phyloP scores from a whole-genome alignment of 2,113 vertebrate species.

The cat (Felis catus) region F.catus_Fca126_mat1.0 CM031421.1:82841501-82842000 shows the following conservation, averaged over 20 bases:
- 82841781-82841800: neutral
- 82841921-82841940: too few relatives aligned
- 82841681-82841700: constrained; percentile 29
- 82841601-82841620: constrained; percentile 29
- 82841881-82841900: too few relatives aligned
- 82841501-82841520: constrained; percentile 3
- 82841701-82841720: constrained; percentile 41
- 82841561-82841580: constrained; percentile 43
- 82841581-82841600: constrained; percentile 55
- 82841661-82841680: neutral
- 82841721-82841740: neutral
- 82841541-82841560: constrained; percentile 45
- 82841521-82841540: constrained; percentile 41
- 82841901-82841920: too few relatives aligned
- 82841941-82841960: too few relatives aligned
- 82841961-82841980: too few relatives aligned
- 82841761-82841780: constrained; percentile 25
- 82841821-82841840: neutral
- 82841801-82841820: constrained; percentile 10
- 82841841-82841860: too few relatives aligned
- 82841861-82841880: too few relatives aligned
- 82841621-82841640: constrained; percentile 48
- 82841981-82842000: too few relatives aligned
- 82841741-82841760: neutral
- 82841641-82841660: neutral